Conservation (phyloP, 2,888 invertebrate genomes). For the Coecobrya sp. region DNA sequence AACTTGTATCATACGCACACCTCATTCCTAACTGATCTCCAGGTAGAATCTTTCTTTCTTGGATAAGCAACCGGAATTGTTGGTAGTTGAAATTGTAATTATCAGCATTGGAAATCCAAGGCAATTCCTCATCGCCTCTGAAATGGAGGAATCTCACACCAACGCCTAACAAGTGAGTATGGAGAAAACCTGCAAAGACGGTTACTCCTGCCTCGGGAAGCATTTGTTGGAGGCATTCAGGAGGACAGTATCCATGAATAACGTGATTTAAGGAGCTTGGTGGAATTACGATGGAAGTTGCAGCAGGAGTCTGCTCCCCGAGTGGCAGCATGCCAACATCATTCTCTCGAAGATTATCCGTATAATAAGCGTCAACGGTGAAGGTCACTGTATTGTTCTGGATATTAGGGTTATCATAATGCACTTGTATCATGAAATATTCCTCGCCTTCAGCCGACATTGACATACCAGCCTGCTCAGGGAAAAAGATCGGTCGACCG, state of each 20-base stretch:
- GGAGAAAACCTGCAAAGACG: conserved; percentile 94
- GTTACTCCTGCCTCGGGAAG: conserved; percentile 91
- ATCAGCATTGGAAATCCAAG: conserved; percentile 91
- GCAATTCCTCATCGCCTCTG: conserved; percentile 92
- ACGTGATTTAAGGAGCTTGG: conserved; percentile 93
- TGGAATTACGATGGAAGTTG: conserved; percentile 93
- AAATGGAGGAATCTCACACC: conserved; percentile 93
- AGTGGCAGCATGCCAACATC: conserved; percentile 94
- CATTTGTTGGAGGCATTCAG: conserved; percentile 93
- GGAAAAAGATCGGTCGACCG: conserved; percentile 42
- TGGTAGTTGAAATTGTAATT: conserved; percentile 74
- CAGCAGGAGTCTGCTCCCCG: conserved; percentile 93
- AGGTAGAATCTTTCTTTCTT: conserved; percentile 61
- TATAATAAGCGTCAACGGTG: conserved; percentile 56
- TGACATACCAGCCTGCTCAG: conserved; percentile 61
- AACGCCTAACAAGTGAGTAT: conserved; percentile 90
- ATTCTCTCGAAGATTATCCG: conserved; percentile 89
- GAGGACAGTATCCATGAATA: conserved; percentile 94
- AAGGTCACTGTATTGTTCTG: neutral
- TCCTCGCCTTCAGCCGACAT: conserved; percentile 32
- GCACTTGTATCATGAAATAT: conserved; percentile 68
- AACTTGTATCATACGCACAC: conserved; percentile 30
- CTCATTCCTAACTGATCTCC: conserved; percentile 77
- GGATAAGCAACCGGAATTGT: conserved; percentile 56
- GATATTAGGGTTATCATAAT: conserved; percentile 59